A percentile compares a stretch with the other conserved stretches of the same genome.
These are phyloP conservation scores for Pomacea maculata DNA, from an alignment of 1,140 invertebrate genomes.

Conservation along the genomic window DNA sequence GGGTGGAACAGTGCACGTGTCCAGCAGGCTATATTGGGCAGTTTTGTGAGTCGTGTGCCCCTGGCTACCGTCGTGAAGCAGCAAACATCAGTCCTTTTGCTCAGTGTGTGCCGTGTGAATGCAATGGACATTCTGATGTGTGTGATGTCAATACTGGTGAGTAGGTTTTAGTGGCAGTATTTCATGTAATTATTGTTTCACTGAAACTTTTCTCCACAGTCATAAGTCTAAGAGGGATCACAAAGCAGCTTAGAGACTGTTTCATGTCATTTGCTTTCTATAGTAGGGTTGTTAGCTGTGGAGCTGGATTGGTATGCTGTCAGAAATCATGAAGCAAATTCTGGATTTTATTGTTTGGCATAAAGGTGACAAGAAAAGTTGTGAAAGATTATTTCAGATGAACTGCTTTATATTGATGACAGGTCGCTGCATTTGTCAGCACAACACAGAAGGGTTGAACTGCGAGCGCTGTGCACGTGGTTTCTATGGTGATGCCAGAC, in stretches of 20 bases:
- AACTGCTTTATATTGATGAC: constrained; percentile 29
- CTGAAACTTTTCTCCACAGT: too few species aligned
- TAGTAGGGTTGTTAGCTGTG: too few species aligned
- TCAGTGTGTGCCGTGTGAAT: constrained; percentile 93
- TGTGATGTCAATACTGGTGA: constrained; percentile 93
- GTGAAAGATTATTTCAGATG: too few species aligned
- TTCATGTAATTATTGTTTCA: too few species aligned
- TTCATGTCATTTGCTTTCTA: too few species aligned
- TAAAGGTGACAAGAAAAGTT: too few species aligned
- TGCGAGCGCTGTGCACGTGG: constrained; percentile 93
- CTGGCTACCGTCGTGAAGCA: constrained; percentile 90
- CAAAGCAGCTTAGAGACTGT: too few species aligned
- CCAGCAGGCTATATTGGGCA: constrained; percentile 90
- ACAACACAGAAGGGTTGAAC: constrained; percentile 95
- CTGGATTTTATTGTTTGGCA: too few species aligned
- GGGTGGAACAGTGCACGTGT: constrained; percentile 95
- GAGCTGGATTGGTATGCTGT: too few species aligned
- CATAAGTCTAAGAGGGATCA: too few species aligned
- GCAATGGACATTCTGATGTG: constrained; percentile 93
- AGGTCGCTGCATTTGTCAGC: constrained; percentile 95
- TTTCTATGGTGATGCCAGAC: constrained; percentile 94
- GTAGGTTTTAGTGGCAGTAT: constrained; percentile 21
- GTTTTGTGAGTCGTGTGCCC: constrained; percentile 96
- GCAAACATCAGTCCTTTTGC: constrained; percentile 91
- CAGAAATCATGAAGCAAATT: too few species aligned